These are phyloP conservation scores for Daphoenositta chrysoptera DNA, from an alignment of 2,113 vertebrate genomes.

Conservation along the genomic window DNA sequence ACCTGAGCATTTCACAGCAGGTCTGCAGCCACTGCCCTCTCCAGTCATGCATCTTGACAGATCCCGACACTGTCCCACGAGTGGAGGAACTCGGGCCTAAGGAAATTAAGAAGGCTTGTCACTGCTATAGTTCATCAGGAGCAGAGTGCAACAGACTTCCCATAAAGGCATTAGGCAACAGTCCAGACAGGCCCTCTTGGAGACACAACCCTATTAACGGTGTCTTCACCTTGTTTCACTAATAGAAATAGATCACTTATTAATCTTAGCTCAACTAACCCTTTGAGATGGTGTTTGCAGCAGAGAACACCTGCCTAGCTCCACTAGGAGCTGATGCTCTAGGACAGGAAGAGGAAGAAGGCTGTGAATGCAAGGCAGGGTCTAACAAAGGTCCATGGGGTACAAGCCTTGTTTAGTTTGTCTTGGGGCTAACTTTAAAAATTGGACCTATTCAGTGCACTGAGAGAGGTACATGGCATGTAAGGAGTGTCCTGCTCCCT, in stretches of 20 bases:
- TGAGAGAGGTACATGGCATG: not conserved
- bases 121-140: not conserved
- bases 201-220: not conserved
- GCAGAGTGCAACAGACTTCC: rapidly evolving
- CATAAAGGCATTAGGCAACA: not conserved
- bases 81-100: not conserved
- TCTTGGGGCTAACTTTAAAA: not conserved
- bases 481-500: not conserved
- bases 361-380: not conserved
- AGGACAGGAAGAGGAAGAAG: not conserved
- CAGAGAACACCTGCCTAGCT: not conserved
- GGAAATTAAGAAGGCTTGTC: not conserved
- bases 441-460: not conserved
- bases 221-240: not conserved
- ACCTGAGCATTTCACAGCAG: not conserved
- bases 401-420: not conserved
- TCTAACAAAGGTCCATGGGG: not conserved
- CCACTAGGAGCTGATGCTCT: not conserved
- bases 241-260: not conserved
- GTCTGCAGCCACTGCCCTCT: not conserved
- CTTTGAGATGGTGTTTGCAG: not conserved
- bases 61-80: not conserved
- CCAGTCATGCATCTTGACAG: not conserved
- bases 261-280: not conserved
- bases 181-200: not conserved